Evolutionary conservation across 2,797 vertebrate genomes (phyloP), one percentile per base, ranked within the genome.

Genomic region (Rallus crepitans): DNA sequence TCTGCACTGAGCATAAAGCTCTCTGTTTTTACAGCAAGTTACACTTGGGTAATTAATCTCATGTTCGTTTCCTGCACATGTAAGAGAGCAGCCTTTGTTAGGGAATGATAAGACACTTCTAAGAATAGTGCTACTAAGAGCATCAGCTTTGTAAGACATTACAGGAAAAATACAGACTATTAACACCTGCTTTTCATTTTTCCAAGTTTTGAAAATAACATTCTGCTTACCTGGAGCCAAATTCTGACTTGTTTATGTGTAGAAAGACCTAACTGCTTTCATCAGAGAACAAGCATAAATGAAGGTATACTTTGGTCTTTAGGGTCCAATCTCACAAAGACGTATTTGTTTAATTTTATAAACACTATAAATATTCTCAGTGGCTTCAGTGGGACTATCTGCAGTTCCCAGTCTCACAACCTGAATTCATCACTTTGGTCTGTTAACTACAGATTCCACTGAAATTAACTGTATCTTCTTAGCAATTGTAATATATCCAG

Each of bases 61-160:
- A 37, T 66, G 83, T 69, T 90, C 66, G 65, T 96, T 96, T 96
- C 95, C 95, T 97, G 95, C 95, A 82, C 89, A 78, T 92, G 90
- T 53, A 86, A 79, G 88, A 83, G 81, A 91, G 93, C 79, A 90
- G 94, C 82, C 91, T 97, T 97, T 97, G 97, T 97, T 95, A 94
- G 79, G 95, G 93, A 95, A 94, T 90, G 96, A 96, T 97, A 97
- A 97, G 96, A 95, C 95, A 96, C 94, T 97, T 97, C 96, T 97
- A 95, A 96, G 96, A 97, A 97, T 95, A 95, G 94, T 76, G 68
- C 47, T 85, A 61, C 94, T 89, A 57, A 89, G 92, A 92, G 93
- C 84, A 92, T 90, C 65, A 47, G 84, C 81, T 94, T 73, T 71
- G 80, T 72, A 69, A 96, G 82, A 86, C 47, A 17, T 85, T 90